Percentiles rank a stretch among this genome's conserved stretches.
phyloP scores from a whole-genome alignment of 2,888 invertebrate species.

The Torymus tubicola region DNA sequence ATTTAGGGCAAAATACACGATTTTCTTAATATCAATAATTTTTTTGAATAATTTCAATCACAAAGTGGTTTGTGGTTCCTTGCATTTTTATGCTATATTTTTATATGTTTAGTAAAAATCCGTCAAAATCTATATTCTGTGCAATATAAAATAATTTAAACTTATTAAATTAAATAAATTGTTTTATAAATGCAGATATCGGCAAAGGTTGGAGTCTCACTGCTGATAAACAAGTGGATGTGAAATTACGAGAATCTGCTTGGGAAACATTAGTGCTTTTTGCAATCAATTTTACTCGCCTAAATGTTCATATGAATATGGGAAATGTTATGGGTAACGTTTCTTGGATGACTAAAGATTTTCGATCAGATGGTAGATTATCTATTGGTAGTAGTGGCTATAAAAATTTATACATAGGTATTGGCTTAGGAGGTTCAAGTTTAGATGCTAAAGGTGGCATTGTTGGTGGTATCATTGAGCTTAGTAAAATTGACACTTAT shows the following conservation, averaged over 20 bases:
- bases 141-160: no score
- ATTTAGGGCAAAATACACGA: no score
- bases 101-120: no score
- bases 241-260: conserved; percentile 82
- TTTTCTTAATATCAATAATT: no score
- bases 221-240: conserved; percentile 79
- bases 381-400: conserved; percentile 96
- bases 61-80: no score
- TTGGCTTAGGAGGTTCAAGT: conserved; percentile 92
- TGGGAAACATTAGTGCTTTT: conserved; percentile 98
- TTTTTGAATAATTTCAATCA: no score
- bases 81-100: no score
- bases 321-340: conserved; percentile 99
- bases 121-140: no score
- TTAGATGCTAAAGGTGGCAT: conserved; percentile 98
- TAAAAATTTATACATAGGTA: conserved; percentile 93
- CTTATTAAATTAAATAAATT: no score
- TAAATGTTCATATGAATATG: conserved; percentile 99
- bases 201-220: conserved; percentile 80
- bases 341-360: conserved; percentile 94
- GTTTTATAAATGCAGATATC: conserved; percentile 70
- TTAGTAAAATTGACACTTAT: conserved; percentile 91
- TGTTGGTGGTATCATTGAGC: conserved; percentile 96
- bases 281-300: conserved; percentile 95
- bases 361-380: conserved; percentile 92